Conservation (phyloP, 2,888 invertebrate genomes). For the Oasisia sp. region DNA sequence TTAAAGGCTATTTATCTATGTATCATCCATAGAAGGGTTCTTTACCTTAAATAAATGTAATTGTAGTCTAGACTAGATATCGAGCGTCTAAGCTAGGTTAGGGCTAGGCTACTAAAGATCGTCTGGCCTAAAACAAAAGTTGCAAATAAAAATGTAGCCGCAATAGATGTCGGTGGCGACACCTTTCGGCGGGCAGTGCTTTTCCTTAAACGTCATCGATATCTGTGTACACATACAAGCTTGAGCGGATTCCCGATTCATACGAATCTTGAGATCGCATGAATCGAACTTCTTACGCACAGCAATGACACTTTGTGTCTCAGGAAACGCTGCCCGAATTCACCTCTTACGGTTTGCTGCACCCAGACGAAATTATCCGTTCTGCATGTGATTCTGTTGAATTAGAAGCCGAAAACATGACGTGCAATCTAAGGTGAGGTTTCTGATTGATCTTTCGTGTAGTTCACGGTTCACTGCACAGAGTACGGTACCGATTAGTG, state of each 20-base stretch:
- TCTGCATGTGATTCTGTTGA: background rate
- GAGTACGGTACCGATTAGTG: background rate
- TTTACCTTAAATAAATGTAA: no score
- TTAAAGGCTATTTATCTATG: no score
- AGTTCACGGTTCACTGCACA: background rate
- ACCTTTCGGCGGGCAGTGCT: background rate
- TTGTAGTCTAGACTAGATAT: no score
- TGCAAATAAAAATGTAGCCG: background rate
- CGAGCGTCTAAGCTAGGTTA: no score
- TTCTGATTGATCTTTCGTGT: background rate
- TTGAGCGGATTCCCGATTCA: background rate
- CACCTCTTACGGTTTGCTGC: background rate
- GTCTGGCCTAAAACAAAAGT: background rate
- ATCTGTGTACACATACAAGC: slow-evolving; percentile 13
- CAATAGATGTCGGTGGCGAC: background rate
- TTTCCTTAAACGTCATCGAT: background rate
- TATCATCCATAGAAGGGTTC: no score
- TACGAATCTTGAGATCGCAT: background rate
- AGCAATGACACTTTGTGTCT: background rate
- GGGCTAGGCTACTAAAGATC: no score
- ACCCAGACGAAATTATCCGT: background rate
- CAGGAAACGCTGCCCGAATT: background rate
- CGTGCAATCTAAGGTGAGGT: background rate
- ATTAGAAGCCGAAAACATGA: background rate
- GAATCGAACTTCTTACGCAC: background rate